phyloP scores from a whole-genome alignment of 2,113 vertebrate species.

The Cacatua alba region DNA sequence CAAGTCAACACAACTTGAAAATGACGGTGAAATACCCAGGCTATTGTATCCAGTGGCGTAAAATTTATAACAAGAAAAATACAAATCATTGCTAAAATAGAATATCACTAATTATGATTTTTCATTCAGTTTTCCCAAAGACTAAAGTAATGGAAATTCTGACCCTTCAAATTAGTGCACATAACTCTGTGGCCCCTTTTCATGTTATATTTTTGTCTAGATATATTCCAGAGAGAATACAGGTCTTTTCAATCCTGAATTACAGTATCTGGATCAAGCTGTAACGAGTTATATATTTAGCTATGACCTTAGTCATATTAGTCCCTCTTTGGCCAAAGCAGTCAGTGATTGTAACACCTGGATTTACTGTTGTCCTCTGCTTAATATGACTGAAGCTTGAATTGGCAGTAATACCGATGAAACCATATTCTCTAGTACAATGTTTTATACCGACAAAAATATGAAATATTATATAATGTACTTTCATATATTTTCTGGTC shows the following conservation, averaged over 20 bases:
- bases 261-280: neutral
- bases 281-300: neutral
- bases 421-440: rapidly evolving
- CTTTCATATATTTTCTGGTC: neutral
- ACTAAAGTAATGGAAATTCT: neutral
- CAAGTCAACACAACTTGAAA: neutral
- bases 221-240: neutral
- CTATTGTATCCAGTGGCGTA: neutral
- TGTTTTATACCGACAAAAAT: neutral
- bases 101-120: neutral
- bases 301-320: neutral
- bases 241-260: neutral
- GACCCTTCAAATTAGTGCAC: neutral
- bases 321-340: neutral
- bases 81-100: neutral
- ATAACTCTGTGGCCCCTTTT: neutral
- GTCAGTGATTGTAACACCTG: neutral
- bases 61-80: neutral
- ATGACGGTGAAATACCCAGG: neutral
- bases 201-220: neutral
- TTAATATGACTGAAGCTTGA: neutral
- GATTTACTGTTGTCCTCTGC: neutral
- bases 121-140: neutral
- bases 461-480: neutral
- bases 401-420: neutral